Conservation (phyloP, 2,888 invertebrate genomes). For the Spatulosminthurus flaviceps region DNA sequence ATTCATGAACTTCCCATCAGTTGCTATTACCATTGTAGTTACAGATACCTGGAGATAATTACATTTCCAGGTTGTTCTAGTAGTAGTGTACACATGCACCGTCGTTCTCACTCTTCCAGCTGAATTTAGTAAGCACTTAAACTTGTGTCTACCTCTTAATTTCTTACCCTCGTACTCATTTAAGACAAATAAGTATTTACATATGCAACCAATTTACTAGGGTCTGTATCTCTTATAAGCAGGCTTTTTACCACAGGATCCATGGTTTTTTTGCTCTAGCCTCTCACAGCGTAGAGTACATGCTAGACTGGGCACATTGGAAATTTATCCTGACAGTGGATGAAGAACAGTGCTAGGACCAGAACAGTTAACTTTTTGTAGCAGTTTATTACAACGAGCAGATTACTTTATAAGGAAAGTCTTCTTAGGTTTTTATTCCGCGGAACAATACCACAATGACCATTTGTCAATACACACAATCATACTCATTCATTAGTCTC, state of each 20-base stretch:
- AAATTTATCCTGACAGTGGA: too few relatives aligned
- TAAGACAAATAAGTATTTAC: not conserved
- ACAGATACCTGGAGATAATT: not conserved
- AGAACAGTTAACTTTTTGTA: not conserved
- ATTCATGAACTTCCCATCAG: conserved; percentile 24
- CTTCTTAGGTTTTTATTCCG: not conserved
- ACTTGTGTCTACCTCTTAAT: not conserved
- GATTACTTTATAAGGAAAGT: not conserved
- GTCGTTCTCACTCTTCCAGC: not conserved
- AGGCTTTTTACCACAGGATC: too few relatives aligned
- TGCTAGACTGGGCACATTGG: too few relatives aligned
- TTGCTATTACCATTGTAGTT: too few relatives aligned
- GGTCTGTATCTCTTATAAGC: too few relatives aligned
- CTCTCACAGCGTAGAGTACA: too few relatives aligned
- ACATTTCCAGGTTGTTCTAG: not conserved
- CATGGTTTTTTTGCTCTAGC: too few relatives aligned
- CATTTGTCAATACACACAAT: conserved; percentile 14
- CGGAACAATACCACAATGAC: conserved; percentile 1
- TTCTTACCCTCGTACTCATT: not conserved
- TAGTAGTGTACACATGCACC: too few relatives aligned
- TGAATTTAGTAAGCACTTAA: not conserved
- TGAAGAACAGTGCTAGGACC: too few relatives aligned
- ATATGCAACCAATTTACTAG: too few relatives aligned
- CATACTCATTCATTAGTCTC: conserved; percentile 18
- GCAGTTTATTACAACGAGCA: not conserved